Conservation (phyloP, 1,140 invertebrate species). For the fruit fly (Drosophila melanogaster) region DNA sequence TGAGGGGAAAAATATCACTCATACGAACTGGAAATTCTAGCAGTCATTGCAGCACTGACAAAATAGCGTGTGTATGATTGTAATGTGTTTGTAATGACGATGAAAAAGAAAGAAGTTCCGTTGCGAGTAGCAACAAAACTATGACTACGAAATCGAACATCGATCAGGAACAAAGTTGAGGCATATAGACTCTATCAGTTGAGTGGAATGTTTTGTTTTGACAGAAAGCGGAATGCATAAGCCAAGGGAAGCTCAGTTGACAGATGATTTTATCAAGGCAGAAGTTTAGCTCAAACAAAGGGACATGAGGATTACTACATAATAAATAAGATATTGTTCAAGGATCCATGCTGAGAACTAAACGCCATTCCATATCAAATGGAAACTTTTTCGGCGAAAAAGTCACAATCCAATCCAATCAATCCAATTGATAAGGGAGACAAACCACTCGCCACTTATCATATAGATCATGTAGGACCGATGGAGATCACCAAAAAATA, state of each 20-base stretch:
- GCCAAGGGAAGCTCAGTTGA: not conserved
- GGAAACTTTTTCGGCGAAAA: not conserved
- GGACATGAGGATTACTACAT: not conserved
- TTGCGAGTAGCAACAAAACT: not conserved
- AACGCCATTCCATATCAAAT: not conserved
- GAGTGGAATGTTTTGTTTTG: not conserved
- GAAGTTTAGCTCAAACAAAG: not conserved
- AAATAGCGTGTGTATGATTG: no score
- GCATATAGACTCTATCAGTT: not conserved
- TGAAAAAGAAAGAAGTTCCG: not conserved
- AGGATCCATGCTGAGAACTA: not conserved
- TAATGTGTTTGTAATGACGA: not conserved
- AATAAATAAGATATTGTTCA: not conserved
- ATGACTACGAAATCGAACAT: not conserved
- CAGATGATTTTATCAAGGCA: not conserved
- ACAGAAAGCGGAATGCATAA: not conserved
- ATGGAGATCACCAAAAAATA: no score
- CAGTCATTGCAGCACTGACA: no score
- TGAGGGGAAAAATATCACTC: no score
- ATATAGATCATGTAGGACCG: slow-evolving; percentile 68
- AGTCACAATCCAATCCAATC: not conserved
- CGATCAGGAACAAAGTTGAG: not conserved
- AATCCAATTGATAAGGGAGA: not conserved
- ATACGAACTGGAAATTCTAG: no score
- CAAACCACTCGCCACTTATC: slow-evolving; percentile 39